A percentile compares a stretch with the other conserved stretches of the same genome.
These are phyloP conservation scores for Sycophila sp. DNA, from an alignment of 1,140 invertebrate genomes.

Conservation along the genomic window DNA sequence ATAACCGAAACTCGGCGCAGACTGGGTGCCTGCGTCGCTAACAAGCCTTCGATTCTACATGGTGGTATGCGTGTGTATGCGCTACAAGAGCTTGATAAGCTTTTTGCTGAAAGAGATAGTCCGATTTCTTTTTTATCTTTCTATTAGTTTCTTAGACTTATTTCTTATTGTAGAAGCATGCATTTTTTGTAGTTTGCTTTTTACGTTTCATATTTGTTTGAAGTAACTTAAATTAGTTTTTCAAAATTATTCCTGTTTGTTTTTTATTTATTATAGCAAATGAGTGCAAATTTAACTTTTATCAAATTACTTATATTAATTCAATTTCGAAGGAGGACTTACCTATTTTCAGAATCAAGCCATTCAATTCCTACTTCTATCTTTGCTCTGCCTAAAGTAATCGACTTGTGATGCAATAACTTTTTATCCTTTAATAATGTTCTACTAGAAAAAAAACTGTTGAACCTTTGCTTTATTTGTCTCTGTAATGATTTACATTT, in stretches of 20 bases:
- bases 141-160: too few species aligned
- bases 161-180: not conserved
- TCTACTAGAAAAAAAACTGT: not conserved
- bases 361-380: conserved; percentile 5
- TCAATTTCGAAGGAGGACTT: not conserved
- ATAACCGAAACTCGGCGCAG: too few species aligned
- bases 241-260: too few species aligned
- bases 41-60: not conserved
- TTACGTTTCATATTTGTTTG: too few species aligned
- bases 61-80: conserved; percentile 36
- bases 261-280: too few species aligned
- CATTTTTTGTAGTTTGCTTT: not conserved
- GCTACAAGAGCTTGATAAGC: conserved; percentile 24
- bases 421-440: not conserved
- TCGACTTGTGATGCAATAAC: not conserved
- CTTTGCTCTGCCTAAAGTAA: conserved; percentile 11
- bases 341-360: conserved; percentile 1
- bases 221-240: too few species aligned
- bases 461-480: conserved; percentile 19
- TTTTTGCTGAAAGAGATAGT: conserved; percentile 7
- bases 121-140: not conserved
- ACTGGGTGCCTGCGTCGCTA: too few species aligned
- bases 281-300: too few species aligned
- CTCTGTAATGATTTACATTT: not conserved
- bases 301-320: not conserved